Percentiles rank a stretch among this genome's conserved stretches.
Conservation (phyloP, 2,797 vertebrate species). For the Psittacula echo region DNA sequence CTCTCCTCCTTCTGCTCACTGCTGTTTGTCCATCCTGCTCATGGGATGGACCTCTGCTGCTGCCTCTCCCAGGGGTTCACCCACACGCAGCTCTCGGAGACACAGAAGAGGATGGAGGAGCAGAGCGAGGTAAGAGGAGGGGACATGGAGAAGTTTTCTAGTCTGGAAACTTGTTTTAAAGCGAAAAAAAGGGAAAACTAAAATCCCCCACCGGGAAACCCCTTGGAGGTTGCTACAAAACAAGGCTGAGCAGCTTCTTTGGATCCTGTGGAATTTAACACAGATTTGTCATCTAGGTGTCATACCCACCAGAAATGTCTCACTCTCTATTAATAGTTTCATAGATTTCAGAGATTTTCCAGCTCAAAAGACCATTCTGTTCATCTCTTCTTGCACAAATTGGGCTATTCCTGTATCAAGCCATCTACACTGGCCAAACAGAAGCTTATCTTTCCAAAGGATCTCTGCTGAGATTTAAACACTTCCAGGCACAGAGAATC, state of each 20-base stretch:
- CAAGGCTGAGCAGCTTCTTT: background rate
- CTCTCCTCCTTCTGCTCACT: background rate
- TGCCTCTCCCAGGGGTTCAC: background rate
- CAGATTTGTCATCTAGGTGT: conserved; percentile 54
- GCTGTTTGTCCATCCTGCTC: background rate
- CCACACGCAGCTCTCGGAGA: background rate
- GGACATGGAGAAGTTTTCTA: background rate
- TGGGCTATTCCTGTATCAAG: background rate
- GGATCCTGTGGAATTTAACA: conserved; percentile 41
- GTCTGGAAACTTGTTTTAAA: background rate
- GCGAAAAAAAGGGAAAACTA: background rate
- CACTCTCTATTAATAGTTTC: conserved; percentile 58
- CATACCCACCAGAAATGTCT: conserved; percentile 40
- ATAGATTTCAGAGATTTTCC: conserved; percentile 45
- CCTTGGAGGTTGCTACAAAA: conserved; percentile 41
- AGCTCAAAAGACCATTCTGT: conserved; percentile 45
- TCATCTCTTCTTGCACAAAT: conserved; percentile 27
- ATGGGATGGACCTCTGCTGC: background rate
- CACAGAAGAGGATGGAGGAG: background rate
- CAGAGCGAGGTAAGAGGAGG: background rate
- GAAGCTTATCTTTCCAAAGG: background rate
- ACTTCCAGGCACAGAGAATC: background rate
- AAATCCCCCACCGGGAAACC: conserved; percentile 16
- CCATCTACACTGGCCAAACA: background rate
- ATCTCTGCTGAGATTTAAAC: background rate